Evolutionary conservation across 2,113 vertebrate species (phyloP).

Genomic region (Actenoides lindsayi): DNA sequence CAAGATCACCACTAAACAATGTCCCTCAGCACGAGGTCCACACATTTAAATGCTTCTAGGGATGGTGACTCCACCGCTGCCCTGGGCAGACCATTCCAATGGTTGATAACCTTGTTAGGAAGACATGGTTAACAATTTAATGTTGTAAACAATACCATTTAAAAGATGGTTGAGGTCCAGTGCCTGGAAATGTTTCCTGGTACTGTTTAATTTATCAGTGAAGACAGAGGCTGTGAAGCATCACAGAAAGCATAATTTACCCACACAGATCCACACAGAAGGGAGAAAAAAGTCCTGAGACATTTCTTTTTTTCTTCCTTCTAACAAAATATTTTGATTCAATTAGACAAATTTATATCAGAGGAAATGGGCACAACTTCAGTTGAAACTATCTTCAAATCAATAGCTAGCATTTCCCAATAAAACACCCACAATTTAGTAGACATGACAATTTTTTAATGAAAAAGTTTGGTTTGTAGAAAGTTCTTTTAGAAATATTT

Average conservation of each 20-base stretch:
- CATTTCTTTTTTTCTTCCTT: background rate
- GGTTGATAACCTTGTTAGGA: too few species aligned
- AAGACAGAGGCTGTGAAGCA: background rate
- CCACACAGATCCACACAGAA: background rate
- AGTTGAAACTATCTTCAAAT: background rate
- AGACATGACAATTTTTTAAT: background rate
- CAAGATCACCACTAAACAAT: too few species aligned
- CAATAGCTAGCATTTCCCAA: background rate
- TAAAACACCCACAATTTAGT: rapidly evolving
- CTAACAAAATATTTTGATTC: background rate
- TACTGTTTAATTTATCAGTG: background rate
- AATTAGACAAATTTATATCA: background rate
- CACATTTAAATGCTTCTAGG: too few species aligned
- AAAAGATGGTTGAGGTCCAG: background rate
- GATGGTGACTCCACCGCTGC: too few species aligned
- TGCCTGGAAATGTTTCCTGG: background rate
- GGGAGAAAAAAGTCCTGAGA: background rate
- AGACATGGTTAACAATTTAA: background rate
- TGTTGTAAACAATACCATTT: background rate
- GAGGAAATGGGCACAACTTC: background rate
- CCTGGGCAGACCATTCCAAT: too few species aligned
- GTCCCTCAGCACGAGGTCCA: too few species aligned
- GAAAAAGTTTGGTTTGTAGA: background rate
- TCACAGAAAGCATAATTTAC: background rate
- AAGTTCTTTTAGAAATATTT: background rate